Base-by-base conservation (phyloP, 2,888 invertebrate genomes). In the Acanthosepion esculentum region DNA sequence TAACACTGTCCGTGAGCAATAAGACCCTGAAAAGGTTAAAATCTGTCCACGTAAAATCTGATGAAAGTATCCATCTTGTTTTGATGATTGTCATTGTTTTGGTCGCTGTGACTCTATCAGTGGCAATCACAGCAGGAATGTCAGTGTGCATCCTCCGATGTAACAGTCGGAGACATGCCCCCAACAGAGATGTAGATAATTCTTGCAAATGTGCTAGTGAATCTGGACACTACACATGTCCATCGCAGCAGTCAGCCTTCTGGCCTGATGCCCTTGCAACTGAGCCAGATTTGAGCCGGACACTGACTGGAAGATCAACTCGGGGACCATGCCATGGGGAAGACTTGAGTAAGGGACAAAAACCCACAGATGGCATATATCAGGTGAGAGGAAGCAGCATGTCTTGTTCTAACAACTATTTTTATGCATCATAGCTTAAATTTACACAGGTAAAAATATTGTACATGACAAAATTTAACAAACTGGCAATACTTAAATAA, bases 171-270 rank as follows among this genome's bases (percentile, higher is more conserved):
- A 78, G 78, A 33, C 78, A 78, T n/a, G 78, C 78, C n/a, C 78
- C 78, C 78, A 78, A n/a, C n/a, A 78, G 78, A n/a, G 78, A 78
- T n/a, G 78, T 78, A 78, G 78, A 78, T 78, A 78, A 78, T 78
- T n/a, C 78, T 78, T 78, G 78, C n/a, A 78, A 78, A 78, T 78
- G 78, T n/a, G 78, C 78, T 18, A 78, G 78, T 18, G 78, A 78
- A 18, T 78, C 78, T n/a, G 78, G 78, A 78, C 78, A 78, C 78
- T 78, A 78, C 78, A 78, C 78, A 3, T 78, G 78, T n/a, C 78
- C 78, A 78, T 78, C 78, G 1, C 78, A 78, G 78, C 78, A 78
- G 78, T 33, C 78, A 23, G 12, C 78, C n/a, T 78, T 78, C 33
- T 78, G 78, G 78, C 78, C 78, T 10, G 78, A 78, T 78, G 78